phyloP scores from a whole-genome alignment of 2,888 invertebrate species.

The Crocallis elinguaria region DNA sequence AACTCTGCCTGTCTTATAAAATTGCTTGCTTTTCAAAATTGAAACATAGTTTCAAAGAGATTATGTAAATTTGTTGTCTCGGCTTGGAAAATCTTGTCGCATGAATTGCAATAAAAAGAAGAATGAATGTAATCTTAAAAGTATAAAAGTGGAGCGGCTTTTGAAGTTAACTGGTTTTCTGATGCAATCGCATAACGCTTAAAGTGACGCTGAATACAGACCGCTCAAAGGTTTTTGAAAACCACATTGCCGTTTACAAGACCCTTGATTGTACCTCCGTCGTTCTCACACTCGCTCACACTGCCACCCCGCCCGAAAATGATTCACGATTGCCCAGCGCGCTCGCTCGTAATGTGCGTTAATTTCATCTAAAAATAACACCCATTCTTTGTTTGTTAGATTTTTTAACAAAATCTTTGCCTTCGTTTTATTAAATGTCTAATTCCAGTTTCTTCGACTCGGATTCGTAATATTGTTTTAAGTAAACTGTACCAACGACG shows the following conservation, averaged over 20 bases:
- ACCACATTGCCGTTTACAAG: too few species aligned
- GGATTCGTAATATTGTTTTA: constrained; percentile 32
- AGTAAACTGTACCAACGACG: constrained; percentile 42
- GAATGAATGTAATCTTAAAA: too few species aligned
- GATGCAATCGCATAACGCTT: too few species aligned
- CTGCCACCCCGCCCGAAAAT: constrained; percentile 50
- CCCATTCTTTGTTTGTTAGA: constrained; percentile 79
- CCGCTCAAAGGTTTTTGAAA: too few species aligned
- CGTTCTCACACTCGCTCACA: constrained; percentile 39
- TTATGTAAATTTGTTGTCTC: too few species aligned
- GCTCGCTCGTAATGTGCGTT: constrained; percentile 79
- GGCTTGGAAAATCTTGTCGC: too few species aligned
- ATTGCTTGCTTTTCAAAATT: too few species aligned
- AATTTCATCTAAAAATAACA: constrained; percentile 83
- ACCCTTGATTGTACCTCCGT: constrained; percentile 1
- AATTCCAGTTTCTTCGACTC: constrained; percentile 33
- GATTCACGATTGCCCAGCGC: constrained; percentile 76
- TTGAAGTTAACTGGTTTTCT: too few species aligned
- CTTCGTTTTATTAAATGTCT: constrained; percentile 51
- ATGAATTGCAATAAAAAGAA: too few species aligned
- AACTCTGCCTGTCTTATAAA: neutral
- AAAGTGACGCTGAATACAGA: too few species aligned
- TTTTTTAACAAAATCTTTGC: constrained; percentile 69
- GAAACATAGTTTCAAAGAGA: too few species aligned
- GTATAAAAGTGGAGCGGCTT: too few species aligned